A percentile compares a stretch with the other conserved stretches of the same genome.
Conservation (phyloP, 2,888 invertebrate species). For the Sepioteuthis lessoniana region DNA sequence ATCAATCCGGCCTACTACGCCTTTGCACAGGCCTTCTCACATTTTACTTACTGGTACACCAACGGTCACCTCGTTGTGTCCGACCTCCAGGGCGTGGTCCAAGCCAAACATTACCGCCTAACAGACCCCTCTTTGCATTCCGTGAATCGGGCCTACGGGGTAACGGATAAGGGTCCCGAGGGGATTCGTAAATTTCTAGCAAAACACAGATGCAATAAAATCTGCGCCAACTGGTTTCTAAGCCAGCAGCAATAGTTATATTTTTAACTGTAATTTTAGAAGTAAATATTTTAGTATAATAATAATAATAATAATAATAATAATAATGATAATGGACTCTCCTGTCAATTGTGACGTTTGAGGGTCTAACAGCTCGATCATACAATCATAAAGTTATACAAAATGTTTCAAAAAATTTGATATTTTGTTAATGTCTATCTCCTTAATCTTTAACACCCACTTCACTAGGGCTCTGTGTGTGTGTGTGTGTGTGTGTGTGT, state of each 20-base stretch:
- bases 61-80: slow-evolving; percentile 59
- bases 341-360: too few species aligned
- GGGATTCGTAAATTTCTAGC: slow-evolving; percentile 64
- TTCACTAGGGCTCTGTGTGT: too few species aligned
- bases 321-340: too few species aligned
- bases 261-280: neutral
- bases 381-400: too few species aligned
- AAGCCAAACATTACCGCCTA: slow-evolving; percentile 56
- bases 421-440: too few species aligned
- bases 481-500: too few species aligned
- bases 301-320: too few species aligned
- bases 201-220: slow-evolving; percentile 61
- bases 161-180: slow-evolving; percentile 58
- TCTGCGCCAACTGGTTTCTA: slow-evolving; percentile 54
- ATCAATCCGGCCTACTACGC: slow-evolving; percentile 46
- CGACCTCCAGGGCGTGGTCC: slow-evolving; percentile 61
- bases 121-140: slow-evolving; percentile 64
- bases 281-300: neutral
- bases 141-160: slow-evolving; percentile 55
- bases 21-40: slow-evolving; percentile 61
- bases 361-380: too few species aligned
- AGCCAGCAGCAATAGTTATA: neutral
- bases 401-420: too few species aligned
- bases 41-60: slow-evolving; percentile 62
- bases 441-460: too few species aligned